Conservation (phyloP, 2,797 vertebrate species). For the Novumbra hubbsi region DNA sequence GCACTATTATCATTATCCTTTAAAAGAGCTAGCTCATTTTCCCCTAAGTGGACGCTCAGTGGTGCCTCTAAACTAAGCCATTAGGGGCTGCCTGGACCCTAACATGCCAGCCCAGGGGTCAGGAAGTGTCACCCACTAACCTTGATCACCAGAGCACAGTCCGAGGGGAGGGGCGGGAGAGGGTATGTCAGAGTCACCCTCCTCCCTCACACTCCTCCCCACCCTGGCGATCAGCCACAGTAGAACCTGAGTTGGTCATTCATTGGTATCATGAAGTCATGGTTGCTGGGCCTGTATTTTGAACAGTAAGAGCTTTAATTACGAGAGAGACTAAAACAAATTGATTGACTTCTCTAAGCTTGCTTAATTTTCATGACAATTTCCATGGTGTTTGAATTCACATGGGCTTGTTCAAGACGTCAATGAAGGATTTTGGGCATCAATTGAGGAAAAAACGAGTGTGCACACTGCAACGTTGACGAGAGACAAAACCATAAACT, state of each 20-base stretch:
- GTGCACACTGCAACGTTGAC: too few species aligned
- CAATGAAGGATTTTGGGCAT: too few species aligned
- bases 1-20: constrained; percentile 58
- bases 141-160: neutral
- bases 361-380: too few species aligned
- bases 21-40: constrained; percentile 59
- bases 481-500: too few species aligned
- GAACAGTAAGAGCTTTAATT: neutral
- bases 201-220: neutral
- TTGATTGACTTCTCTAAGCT: too few species aligned
- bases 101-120: neutral
- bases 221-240: neutral
- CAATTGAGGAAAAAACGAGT: too few species aligned
- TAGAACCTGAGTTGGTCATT: neutral
- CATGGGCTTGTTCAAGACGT: too few species aligned
- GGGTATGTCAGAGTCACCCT: neutral
- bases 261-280: neutral
- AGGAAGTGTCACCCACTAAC: neutral
- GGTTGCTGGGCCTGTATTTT: neutral
- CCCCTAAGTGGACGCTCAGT: constrained; percentile 61
- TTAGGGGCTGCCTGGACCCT: constrained; percentile 20
- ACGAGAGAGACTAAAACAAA: too few species aligned
- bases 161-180: neutral
- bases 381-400: too few species aligned
- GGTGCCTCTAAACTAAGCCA: constrained; percentile 39